phyloP scores from a whole-genome alignment of 2,888 invertebrate genomes.

The Formica aserva region DNA sequence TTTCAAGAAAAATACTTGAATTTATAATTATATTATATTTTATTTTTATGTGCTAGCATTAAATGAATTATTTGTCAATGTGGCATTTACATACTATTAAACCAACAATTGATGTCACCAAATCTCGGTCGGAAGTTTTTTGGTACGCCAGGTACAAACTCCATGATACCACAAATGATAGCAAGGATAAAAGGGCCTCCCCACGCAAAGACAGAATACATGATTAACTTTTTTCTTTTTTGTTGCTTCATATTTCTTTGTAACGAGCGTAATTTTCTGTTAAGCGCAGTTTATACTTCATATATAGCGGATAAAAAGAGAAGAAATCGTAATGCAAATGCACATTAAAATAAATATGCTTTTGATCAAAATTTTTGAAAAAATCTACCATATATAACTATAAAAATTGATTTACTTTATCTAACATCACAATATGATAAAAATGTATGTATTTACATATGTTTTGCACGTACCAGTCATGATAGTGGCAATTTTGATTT shows the following conservation, averaged over 20 bases:
- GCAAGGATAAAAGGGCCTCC: slow-evolving; percentile 88
- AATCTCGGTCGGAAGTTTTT: slow-evolving; percentile 86
- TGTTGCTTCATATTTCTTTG: slow-evolving; percentile 80
- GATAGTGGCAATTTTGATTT: too few species aligned
- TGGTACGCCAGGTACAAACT: slow-evolving; percentile 86
- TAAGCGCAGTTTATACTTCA: slow-evolving; percentile 50
- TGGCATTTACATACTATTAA: slow-evolving; percentile 86
- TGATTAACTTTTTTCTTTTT: slow-evolving; percentile 84
- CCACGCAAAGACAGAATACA: slow-evolving; percentile 91
- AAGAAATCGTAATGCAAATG: not conserved
- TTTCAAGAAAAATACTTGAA: too few species aligned
- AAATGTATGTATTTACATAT: too few species aligned
- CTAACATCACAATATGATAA: too few species aligned
- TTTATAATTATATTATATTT: too few species aligned
- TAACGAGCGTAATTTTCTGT: slow-evolving; percentile 86
- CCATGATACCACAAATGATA: slow-evolving; percentile 66
- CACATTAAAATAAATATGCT: too few species aligned
- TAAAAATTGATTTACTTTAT: too few species aligned
- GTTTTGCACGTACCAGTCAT: too few species aligned
- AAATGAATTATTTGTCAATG: not conserved
- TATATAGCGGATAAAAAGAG: not conserved
- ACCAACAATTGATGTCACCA: slow-evolving; percentile 86
- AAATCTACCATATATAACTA: too few species aligned
- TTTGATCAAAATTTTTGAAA: too few species aligned
- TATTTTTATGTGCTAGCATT: not conserved